Evolutionary conservation across 2,797 vertebrate species (phyloP).

Genomic region (Odontamblyopus rebecca): DNA sequence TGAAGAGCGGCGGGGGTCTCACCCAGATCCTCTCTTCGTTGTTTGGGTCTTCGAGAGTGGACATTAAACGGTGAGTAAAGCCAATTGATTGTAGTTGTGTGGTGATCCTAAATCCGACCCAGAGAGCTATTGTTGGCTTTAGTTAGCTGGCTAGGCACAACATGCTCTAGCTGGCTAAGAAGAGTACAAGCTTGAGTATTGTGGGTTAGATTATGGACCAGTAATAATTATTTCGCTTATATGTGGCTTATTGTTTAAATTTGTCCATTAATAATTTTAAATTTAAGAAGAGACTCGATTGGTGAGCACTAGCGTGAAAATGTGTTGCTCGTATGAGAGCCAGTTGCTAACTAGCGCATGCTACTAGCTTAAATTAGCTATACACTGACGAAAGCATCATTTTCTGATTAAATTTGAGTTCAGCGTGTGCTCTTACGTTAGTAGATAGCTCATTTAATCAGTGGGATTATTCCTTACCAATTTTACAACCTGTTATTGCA

Average conservation of each 20-base stretch:
- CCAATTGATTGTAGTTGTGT: conserved; percentile 32
- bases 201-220: conserved; percentile 30
- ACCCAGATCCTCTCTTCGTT: conserved; percentile 77
- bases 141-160: conserved; percentile 70
- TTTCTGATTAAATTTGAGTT: conserved; percentile 30
- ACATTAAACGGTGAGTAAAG: conserved; percentile 88
- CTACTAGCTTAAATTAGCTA: conserved; percentile 75
- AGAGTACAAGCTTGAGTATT: conserved; percentile 55
- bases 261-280: background rate
- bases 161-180: conserved; percentile 69
- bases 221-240: conserved; percentile 7
- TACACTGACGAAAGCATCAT: conserved; percentile 51
- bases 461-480: background rate
- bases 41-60: conserved; percentile 79
- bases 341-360: conserved; percentile 72
- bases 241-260: background rate
- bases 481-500: background rate
- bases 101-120: conserved; percentile 60
- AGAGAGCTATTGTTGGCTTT: conserved; percentile 73
- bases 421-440: conserved; percentile 17
- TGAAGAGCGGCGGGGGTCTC: conserved; percentile 78
- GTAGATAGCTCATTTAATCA: background rate
- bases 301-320: conserved; percentile 35
- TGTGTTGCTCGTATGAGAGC: conserved; percentile 54
- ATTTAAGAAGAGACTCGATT: background rate